A percentile compares a stretch with the other conserved stretches of the same genome.
Evolutionary conservation across 2,797 vertebrate genomes (phyloP).

Genomic region (Hydrocynus forskahlii): DNA sequence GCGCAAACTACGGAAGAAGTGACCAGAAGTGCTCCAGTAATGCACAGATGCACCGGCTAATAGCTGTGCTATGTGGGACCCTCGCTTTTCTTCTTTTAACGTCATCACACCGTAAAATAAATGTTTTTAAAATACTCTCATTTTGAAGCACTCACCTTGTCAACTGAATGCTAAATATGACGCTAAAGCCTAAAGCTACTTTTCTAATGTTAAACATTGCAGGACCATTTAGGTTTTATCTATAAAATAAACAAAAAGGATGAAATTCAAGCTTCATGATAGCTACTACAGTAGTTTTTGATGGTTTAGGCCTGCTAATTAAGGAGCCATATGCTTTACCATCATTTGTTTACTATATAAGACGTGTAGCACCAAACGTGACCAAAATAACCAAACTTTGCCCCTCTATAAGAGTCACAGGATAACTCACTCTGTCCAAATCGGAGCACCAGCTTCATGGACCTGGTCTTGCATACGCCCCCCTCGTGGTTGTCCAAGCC

Average conservation of each 20-base stretch:
- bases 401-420: no score
- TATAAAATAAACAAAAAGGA: neutral
- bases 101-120: no score
- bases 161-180: no score
- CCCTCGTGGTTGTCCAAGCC: slow-evolving; percentile 94
- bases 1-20: slow-evolving; percentile 7
- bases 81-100: neutral
- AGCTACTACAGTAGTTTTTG: neutral
- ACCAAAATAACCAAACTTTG: no score
- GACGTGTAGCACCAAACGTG: no score
- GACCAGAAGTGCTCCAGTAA: slow-evolving; percentile 19
- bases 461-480: slow-evolving; percentile 92
- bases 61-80: neutral
- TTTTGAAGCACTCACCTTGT: no score
- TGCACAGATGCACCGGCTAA: neutral
- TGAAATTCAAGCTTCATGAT: neutral
- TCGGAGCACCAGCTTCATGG: slow-evolving; percentile 98
- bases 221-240: no score
- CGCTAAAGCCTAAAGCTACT: no score
- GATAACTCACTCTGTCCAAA: slow-evolving; percentile 93
- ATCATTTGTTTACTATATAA: no score
- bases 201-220: no score
- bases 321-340: no score
- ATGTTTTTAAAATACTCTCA: no score
- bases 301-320: neutral